Percentiles rank a stretch among this genome's conserved stretches.
phyloP scores from a whole-genome alignment of 2,888 invertebrate species.

The Ypsolopha sequella region DNA sequence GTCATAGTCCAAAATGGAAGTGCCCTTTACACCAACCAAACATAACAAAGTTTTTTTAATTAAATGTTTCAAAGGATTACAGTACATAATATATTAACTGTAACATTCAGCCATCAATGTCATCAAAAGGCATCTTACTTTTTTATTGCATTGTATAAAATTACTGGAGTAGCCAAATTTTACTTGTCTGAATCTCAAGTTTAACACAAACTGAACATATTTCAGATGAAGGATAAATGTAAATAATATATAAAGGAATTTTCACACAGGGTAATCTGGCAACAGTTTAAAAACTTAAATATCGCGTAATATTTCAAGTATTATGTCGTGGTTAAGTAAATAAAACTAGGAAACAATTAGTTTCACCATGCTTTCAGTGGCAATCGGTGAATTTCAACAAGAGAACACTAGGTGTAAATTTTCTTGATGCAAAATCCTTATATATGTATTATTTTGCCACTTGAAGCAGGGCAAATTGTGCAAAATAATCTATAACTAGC shows the following conservation, averaged over 20 bases:
- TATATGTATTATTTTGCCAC: constrained; percentile 17
- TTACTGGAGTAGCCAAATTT: neutral
- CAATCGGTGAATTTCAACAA: constrained; percentile 13
- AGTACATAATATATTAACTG: neutral
- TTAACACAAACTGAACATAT: neutral
- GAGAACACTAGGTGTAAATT: constrained; percentile 30
- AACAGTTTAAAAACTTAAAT: constrained; percentile 34
- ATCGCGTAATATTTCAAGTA: constrained; percentile 26
- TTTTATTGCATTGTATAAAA: constrained; percentile 8
- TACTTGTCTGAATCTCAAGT: neutral
- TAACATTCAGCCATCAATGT: neutral
- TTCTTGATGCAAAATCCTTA: constrained; percentile 8
- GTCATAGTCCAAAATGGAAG: constrained; percentile 29
- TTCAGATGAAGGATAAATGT: neutral
- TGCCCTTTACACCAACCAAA: constrained; percentile 15
- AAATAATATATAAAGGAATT: neutral
- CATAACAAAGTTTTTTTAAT: neutral
- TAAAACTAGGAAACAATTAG: constrained; percentile 36
- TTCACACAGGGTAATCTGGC: neutral
- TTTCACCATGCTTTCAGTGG: constrained; percentile 21
- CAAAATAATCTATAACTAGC: constrained; percentile 19
- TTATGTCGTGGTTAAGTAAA: constrained; percentile 36
- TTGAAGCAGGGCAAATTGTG: constrained; percentile 20
- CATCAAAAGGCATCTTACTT: constrained; percentile 5
- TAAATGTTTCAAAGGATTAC: neutral